Evolutionary conservation across 2,113 vertebrate genomes (phyloP), one percentile per base, ranked within the genome.

Genomic region (Pao palembangensis): DNA sequence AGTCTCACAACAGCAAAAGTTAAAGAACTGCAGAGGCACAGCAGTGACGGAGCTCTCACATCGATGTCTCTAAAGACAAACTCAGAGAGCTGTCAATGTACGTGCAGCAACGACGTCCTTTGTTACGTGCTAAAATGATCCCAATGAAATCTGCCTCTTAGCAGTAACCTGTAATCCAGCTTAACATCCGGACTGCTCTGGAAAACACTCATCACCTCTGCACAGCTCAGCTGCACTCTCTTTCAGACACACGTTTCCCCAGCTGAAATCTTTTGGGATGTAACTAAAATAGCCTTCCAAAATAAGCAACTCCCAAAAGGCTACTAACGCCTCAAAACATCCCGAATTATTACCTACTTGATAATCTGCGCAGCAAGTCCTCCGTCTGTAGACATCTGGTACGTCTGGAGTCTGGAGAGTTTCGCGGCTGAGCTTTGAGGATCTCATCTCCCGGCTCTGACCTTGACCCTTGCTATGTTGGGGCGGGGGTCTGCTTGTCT

Each of bases 401-500:
- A 20, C 55, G n/a, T 73, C 76, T 80, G 62, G 58, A 68, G 59
- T 38, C 64, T 58, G n/a, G 38, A 46, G 66, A 51, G 73, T 60
- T 2, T 2, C 48, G 56, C 51, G 41, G 34, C 69, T 50, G 53
- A 58, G 79, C 64, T 73, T 38, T 77, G 58, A 71, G 75, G 69
- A 62, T 75, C 71, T 62, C 2, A 23, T 78, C 47, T 55, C 71
- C 78, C 73, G 56, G 65, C 48, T 66, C 71, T 73, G 76, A 85
- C 82, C 79, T 85, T 90, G 83, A 81, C 62, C 80, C 69, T 58
- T 3, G 0, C 75, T 65, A 66, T 71, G 62, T 14, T 10, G 53
- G 67, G 25, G 25, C 1, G 25, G 25, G 76, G 76, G 68, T 76
- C 59, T 86, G 78, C 75, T 87, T 87, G 79, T 78, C 85, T 85